phyloP scores from a whole-genome alignment of 2,113 vertebrate genomes.

The Micronycteris hirsuta region DNA sequence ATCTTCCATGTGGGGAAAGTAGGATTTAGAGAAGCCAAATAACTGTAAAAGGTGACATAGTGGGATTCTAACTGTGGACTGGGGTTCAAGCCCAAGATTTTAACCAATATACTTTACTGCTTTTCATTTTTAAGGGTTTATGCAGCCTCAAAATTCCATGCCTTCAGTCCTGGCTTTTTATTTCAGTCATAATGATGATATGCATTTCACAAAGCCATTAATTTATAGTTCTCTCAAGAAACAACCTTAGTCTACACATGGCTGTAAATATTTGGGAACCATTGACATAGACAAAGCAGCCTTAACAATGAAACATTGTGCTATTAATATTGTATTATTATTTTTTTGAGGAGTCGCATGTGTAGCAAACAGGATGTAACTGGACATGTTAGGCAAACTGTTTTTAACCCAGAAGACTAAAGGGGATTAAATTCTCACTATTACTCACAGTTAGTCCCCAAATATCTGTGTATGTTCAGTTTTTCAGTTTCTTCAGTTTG shows the following conservation, averaged over 20 bases:
- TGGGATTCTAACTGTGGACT: background rate
- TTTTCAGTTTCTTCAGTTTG: conserved; percentile 79
- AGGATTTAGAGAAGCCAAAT: background rate
- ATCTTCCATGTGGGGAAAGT: background rate
- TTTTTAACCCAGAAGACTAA: conserved; percentile 72
- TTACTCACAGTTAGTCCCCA: conserved; percentile 75
- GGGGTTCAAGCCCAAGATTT: background rate
- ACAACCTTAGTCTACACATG: conserved; percentile 31
- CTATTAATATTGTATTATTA: conserved; percentile 56
- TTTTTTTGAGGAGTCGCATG: conserved; percentile 54
- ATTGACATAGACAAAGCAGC: background rate
- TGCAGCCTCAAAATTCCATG: background rate
- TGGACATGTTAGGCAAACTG: conserved; percentile 60
- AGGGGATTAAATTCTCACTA: conserved; percentile 73
- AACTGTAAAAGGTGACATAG: background rate
- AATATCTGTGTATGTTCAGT: conserved; percentile 75
- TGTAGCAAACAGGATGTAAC: conserved; percentile 78
- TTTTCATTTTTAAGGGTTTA: conserved; percentile 2
- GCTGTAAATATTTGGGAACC: background rate
- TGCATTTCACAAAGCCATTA: background rate
- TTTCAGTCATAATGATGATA: background rate
- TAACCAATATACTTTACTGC: background rate
- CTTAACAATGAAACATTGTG: conserved; percentile 53
- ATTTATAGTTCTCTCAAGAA: conserved; percentile 14
- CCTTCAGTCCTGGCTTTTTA: background rate